A percentile compares a stretch with the other conserved stretches of the same genome.
Conservation (phyloP, 1,140 invertebrate genomes). For the Leptopilina boulardi region DNA sequence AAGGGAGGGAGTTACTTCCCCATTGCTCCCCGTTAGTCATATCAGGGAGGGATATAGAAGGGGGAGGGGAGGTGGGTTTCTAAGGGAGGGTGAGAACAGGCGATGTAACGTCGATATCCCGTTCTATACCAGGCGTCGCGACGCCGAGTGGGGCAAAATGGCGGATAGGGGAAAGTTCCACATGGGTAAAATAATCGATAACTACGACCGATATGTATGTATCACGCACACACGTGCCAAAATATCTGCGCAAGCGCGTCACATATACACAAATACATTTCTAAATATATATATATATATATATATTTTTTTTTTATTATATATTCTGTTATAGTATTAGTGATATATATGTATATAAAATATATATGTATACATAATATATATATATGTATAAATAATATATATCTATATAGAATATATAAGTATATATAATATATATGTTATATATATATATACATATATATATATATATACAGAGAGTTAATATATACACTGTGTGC, state of each 20-base stretch:
- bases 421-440: slow-evolving; percentile 8
- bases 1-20: slow-evolving; percentile 38
- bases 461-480: slow-evolving; percentile 32
- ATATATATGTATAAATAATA: slow-evolving; percentile 13
- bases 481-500: slow-evolving; percentile 8
- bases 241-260: background rate
- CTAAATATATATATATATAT: slow-evolving; percentile 23
- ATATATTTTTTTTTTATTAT: no score
- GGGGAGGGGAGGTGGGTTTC: background rate
- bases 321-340: no score
- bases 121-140: slow-evolving; percentile 73
- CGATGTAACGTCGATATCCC: slow-evolving; percentile 76
- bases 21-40: background rate
- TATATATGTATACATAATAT: no score
- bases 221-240: slow-evolving; percentile 20
- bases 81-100: slow-evolving; percentile 44
- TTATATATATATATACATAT: slow-evolving; percentile 19
- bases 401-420: slow-evolving; percentile 32
- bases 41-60: no score
- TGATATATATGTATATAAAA: no score
- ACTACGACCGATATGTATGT: slow-evolving; percentile 68
- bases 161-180: slow-evolving; percentile 69
- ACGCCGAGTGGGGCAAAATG: slow-evolving; percentile 59
- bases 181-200: slow-evolving; percentile 76
- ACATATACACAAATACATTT: slow-evolving; percentile 22